A percentile compares a stretch with the other conserved stretches of the same genome.
Conservation (phyloP, 2,888 invertebrate species). For the Parnassius apollo region DNA sequence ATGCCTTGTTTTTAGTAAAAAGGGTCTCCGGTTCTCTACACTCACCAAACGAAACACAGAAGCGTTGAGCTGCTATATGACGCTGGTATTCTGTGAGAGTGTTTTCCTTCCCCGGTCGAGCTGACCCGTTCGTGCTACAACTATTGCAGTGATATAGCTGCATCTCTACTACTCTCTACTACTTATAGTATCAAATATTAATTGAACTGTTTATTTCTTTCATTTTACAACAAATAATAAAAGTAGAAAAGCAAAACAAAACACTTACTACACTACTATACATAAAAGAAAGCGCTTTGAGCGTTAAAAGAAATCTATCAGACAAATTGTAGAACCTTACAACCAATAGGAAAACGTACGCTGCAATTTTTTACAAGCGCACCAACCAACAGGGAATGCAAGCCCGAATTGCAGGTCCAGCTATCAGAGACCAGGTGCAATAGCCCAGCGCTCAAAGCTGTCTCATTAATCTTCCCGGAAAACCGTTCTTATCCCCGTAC, state of each 20-base stretch:
- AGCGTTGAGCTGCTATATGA: no score
- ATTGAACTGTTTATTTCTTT: no score
- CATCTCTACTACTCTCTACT: no score
- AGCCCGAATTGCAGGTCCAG: constrained; percentile 34
- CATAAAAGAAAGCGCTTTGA: not conserved
- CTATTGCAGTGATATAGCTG: no score
- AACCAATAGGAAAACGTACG: constrained; percentile 25
- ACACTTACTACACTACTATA: not conserved
- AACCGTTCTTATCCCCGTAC: constrained; percentile 39
- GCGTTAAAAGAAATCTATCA: constrained; percentile 24
- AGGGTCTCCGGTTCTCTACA: no score
- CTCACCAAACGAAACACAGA: no score
- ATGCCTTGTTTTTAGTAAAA: no score
- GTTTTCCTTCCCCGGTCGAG: no score
- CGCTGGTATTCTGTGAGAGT: no score
- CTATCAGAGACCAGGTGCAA: constrained; percentile 41
- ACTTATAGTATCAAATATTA: no score
- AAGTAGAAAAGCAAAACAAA: not conserved
- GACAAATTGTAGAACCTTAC: constrained; percentile 19
- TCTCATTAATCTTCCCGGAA: constrained; percentile 61
- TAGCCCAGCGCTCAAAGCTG: constrained; percentile 47
- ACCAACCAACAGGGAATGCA: constrained; percentile 31
- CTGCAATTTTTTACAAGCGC: constrained; percentile 29
- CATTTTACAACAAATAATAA: no score
- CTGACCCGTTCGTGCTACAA: no score